Conservation (phyloP, 2,113 vertebrate species). For the Hassar affinis region DNA sequence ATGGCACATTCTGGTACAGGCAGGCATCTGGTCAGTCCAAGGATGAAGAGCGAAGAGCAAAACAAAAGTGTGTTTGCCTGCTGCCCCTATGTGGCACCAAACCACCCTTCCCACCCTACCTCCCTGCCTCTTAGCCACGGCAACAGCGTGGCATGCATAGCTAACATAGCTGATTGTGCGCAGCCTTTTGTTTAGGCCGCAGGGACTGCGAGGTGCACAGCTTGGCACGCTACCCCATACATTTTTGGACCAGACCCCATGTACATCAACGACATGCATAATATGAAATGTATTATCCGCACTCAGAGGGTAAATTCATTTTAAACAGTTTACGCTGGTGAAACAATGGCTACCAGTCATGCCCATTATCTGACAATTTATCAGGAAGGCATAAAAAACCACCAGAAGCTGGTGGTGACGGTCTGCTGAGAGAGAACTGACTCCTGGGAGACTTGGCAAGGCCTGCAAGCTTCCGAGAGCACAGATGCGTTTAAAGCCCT, state of each 20-base stretch:
- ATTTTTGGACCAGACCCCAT: conserved; percentile 76
- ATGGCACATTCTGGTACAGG: conserved; percentile 37
- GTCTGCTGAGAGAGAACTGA: conserved; percentile 57
- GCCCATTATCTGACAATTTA: conserved; percentile 83
- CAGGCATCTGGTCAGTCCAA: conserved; percentile 21
- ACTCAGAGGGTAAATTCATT: conserved; percentile 89
- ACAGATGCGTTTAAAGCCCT: conserved; percentile 53
- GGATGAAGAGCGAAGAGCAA: conserved; percentile 70
- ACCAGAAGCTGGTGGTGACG: conserved; percentile 60
- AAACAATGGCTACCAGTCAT: conserved; percentile 83
- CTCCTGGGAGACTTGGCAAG: conserved; percentile 53
- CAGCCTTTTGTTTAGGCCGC: conserved; percentile 83
- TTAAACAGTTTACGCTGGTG: conserved; percentile 84
- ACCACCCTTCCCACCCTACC: conserved; percentile 67
- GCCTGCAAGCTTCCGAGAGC: conserved; percentile 38
- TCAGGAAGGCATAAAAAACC: conserved; percentile 63
- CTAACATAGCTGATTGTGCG: conserved; percentile 88
- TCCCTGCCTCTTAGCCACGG: conserved; percentile 81
- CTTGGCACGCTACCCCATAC: conserved; percentile 86
- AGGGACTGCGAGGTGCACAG: conserved; percentile 80
- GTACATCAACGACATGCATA: conserved; percentile 85
- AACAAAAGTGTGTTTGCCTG: conserved; percentile 82
- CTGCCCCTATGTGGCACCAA: conserved; percentile 78
- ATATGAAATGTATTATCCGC: conserved; percentile 88
- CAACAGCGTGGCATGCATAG: conserved; percentile 97